phyloP scores from a whole-genome alignment of 2,113 vertebrate genomes.

The Oryzias woworae region DNA sequence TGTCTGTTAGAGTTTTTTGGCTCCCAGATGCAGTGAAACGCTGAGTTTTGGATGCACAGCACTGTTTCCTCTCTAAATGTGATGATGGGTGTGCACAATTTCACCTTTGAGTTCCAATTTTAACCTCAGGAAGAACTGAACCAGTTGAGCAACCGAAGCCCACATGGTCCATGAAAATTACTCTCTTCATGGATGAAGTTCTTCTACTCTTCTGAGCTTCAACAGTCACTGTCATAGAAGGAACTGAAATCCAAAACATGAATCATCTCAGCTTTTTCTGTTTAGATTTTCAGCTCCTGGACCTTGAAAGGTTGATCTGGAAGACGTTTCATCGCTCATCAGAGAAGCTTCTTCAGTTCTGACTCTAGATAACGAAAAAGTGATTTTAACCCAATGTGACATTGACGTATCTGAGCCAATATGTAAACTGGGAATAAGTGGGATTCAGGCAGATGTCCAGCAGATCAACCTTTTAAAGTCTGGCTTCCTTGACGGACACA shows the following conservation, averaged over 20 bases:
- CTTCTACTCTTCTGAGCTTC: background rate
- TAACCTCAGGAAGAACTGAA: background rate
- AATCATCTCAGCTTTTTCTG: background rate
- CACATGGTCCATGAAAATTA: background rate
- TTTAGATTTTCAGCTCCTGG: no score
- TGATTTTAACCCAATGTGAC: no score
- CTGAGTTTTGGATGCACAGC: slow-evolving; percentile 9
- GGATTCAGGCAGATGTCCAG: no score
- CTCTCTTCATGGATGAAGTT: background rate
- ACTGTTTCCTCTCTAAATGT: slow-evolving; percentile 31
- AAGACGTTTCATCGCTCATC: no score
- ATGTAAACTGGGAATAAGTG: no score
- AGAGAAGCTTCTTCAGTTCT: no score
- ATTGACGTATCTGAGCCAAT: no score
- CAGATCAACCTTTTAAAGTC: no score
- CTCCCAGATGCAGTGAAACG: background rate
- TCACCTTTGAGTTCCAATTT: slow-evolving; percentile 23
- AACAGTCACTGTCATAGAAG: slow-evolving; percentile 21
- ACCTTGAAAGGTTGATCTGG: no score
- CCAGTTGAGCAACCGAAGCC: background rate
- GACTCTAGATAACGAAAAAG: no score
- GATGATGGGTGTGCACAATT: background rate
- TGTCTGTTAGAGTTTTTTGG: background rate
- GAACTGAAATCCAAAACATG: slow-evolving; percentile 39
- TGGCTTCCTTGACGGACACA: no score